Evolutionary conservation across 2,888 invertebrate species (phyloP), one percentile per base, ranked within the genome.

Genomic region (Dichetophora obliterata): DNA sequence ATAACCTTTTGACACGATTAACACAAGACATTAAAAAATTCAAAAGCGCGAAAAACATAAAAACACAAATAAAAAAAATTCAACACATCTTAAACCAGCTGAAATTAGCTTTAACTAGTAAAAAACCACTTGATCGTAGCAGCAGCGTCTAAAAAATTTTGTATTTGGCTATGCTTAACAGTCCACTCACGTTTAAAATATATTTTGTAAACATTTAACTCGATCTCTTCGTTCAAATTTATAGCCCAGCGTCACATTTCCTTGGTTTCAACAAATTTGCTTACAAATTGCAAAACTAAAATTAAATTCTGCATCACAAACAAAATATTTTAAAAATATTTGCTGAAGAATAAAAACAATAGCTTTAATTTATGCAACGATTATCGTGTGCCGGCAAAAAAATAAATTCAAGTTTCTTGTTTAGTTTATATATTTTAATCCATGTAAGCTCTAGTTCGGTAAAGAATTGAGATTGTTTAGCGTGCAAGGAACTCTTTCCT

Each of bases 1-100:
- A 79, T 79, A 80, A 80, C 79, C 80, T 79, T 78, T 78, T 57
- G 78, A 63, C 63, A 68, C 37, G 68, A 31, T 71, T 43, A 71
- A 52, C 27, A 71, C 14, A 43, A 50, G 52, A 22, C 16, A 71
- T 16, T 8, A 3, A 19, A 31, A n/a, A 52, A 31, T 59, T 19
- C n/a, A 16, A 14, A 24, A 24, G 27, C 22, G 22, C 14, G 24
- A 31, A 54, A 3, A 54, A 24, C 59, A 59, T 59, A 27, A 22
- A 24, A 43, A 14, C 14, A 11, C 11, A 57, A 9, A 19, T 22
- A 54, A 54, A 19, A 19, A 22, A 22, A 9, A 24, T n/a, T 59
- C 5, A 59, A 59, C 22, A 59, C 14, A 8, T 27, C 27, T 27
- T 27, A 27, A 4, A 59, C 4, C 14, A 19, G 24, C 24, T 57